Evolutionary conservation across 1,140 invertebrate genomes (phyloP).

Genomic region (Calosoma granatense): DNA sequence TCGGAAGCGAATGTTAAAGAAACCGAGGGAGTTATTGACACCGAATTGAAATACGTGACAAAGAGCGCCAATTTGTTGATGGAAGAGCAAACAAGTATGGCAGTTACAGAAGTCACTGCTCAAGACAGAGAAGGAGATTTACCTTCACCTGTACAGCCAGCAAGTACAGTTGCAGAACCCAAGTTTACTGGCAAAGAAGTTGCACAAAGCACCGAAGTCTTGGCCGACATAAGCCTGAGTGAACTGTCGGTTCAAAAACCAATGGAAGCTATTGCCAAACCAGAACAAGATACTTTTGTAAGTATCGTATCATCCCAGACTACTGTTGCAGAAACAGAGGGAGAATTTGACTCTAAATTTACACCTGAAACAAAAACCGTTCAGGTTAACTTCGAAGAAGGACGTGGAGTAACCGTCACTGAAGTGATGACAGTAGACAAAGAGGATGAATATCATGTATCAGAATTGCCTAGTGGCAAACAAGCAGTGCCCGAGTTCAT

Average conservation of each 20-base stretch:
- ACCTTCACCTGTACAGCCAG: conserved; percentile 24
- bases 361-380: conserved; percentile 31
- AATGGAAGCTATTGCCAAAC: conserved; percentile 18
- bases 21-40: conserved; percentile 25
- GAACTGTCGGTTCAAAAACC: conserved; percentile 19
- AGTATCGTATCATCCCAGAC: conserved; percentile 20
- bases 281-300: conserved; percentile 20
- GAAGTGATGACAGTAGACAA: conserved; percentile 37
- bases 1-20: conserved; percentile 23
- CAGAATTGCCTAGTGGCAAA: conserved; percentile 20
- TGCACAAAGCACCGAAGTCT: conserved; percentile 36
- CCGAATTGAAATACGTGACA: conserved; percentile 18
- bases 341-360: conserved; percentile 23
- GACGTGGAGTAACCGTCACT: conserved; percentile 34
- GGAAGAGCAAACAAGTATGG: conserved; percentile 28
- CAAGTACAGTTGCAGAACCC: conserved; percentile 24
- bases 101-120: conserved; percentile 24
- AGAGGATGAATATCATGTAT: conserved; percentile 27
- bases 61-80: conserved; percentile 27
- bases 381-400: conserved; percentile 34
- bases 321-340: conserved; percentile 26
- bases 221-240: conserved; percentile 18
- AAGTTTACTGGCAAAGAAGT: conserved; percentile 27
- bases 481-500: conserved; percentile 28
- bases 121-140: conserved; percentile 27